Conservation (phyloP, 2,888 invertebrate genomes). For the Azorinus chamasolen region DNA sequence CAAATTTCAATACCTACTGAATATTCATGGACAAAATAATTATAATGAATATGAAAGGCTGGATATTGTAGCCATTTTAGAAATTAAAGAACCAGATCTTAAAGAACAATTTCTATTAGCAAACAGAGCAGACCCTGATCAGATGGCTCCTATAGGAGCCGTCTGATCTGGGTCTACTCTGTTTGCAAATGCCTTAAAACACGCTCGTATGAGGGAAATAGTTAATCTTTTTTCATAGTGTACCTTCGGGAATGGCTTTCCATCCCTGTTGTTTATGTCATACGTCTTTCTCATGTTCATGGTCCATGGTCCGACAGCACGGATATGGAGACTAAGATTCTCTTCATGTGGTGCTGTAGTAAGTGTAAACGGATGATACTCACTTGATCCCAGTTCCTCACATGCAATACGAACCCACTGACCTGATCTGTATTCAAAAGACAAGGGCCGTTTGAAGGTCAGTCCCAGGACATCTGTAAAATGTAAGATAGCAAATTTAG, state of each 20-base stretch:
- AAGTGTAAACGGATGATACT: constrained; percentile 90
- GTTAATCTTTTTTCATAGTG: no score
- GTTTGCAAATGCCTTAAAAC: no score
- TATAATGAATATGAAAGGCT: no score
- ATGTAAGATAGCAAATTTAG: neutral
- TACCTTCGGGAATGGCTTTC: constrained; percentile 62
- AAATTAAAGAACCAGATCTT: no score
- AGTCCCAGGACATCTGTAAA: constrained; percentile 88
- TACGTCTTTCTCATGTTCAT: constrained; percentile 87
- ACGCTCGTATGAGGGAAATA: no score
- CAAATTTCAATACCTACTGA: no score
- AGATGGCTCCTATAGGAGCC: no score
- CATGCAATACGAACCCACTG: constrained; percentile 90
- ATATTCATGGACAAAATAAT: no score
- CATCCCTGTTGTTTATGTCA: constrained; percentile 72
- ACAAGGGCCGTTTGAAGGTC: constrained; percentile 88
- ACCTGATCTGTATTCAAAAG: constrained; percentile 89
- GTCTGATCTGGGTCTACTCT: no score
- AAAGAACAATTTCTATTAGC: no score
- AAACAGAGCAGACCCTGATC: no score
- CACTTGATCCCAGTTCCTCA: constrained; percentile 87
- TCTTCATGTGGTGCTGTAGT: constrained; percentile 89
- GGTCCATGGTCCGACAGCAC: constrained; percentile 90
- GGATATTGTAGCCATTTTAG: no score
- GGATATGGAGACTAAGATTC: constrained; percentile 88